Evolutionary conservation across 1,140 invertebrate species (phyloP).

Genomic region (Leptopilina boulardi): DNA sequence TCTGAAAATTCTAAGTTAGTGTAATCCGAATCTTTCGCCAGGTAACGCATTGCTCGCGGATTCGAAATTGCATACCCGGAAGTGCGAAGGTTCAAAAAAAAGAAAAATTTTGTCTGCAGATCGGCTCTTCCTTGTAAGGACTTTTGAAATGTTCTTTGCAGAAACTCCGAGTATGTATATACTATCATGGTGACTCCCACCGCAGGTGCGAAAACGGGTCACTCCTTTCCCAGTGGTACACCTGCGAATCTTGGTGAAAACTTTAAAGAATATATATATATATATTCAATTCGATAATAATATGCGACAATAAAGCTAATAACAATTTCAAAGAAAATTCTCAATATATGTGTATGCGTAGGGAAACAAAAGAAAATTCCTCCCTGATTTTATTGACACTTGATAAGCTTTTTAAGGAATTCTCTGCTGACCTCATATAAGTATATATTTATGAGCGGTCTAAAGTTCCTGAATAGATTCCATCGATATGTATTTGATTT

Average conservation of each 20-base stretch:
- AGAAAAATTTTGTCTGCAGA: slow-evolving; percentile 20
- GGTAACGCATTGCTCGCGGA: neutral
- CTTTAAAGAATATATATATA: neutral
- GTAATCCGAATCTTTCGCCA: neutral
- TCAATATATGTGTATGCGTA: neutral
- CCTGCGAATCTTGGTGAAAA: slow-evolving; percentile 47
- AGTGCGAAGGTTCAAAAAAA: slow-evolving; percentile 17
- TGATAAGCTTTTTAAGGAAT: slow-evolving; percentile 34
- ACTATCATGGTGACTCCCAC: slow-evolving; percentile 36
- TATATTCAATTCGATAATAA: slow-evolving; percentile 3
- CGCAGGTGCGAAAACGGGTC: slow-evolving; percentile 53
- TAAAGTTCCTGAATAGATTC: slow-evolving; percentile 46
- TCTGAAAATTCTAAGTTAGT: too few relatives aligned
- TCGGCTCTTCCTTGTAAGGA: slow-evolving; percentile 33
- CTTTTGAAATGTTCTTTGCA: slow-evolving; percentile 9
- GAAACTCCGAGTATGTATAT: neutral
- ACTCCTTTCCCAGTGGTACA: slow-evolving; percentile 50
- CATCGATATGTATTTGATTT: slow-evolving; percentile 45
- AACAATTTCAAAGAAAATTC: slow-evolving; percentile 15
- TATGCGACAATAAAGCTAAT: slow-evolving; percentile 7
- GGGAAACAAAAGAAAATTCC: slow-evolving; percentile 9
- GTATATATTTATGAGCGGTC: slow-evolving; percentile 49
- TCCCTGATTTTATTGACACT: slow-evolving; percentile 33
- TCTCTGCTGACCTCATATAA: slow-evolving; percentile 32
- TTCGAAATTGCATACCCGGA: slow-evolving; percentile 8